Base-by-base conservation (phyloP, 2,113 vertebrate genomes). In the Myotis brandtii region DNA sequence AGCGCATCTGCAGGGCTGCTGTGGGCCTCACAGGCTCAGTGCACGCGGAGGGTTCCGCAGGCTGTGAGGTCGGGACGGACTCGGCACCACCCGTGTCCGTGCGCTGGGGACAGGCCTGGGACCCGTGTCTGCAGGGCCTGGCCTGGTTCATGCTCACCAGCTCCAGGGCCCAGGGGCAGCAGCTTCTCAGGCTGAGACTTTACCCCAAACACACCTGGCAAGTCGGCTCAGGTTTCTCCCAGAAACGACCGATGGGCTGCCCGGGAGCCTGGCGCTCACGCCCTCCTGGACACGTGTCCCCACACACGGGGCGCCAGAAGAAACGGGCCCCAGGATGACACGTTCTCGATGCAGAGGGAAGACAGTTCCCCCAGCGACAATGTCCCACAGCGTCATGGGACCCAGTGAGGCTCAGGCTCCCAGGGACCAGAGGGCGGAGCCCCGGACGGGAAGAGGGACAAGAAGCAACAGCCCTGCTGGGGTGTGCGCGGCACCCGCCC, bases 201-300 rank as follows among this genome's bases (percentile, higher is more conserved):
- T 18, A 64, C 10, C 12, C 20, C 9, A 17, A 18, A 21, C 37
- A 54, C 16, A 16, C 50, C 34, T 5, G 21, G n/a, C 20, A 1
- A 1, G 7, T 4, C 2, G 1, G 89, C 89, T 34, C 6, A 1
- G 59, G 48, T 1, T 40, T 18, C 72, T 56, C 21, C 66, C 9
- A 17, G 56, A 4, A 32, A 77, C 18, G 52, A 25, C 37, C 43
- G n/a, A 20, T 1, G 1, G 79, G 79, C 34, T 89, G 62, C 75
- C 46, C 23, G n/a, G 16, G 40, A n/a, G 27, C 32, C 62, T 12
- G 2, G 10, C 0, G 0, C 18, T 32, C 43, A 30, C 0, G 6
- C n/a, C 54, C 12, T 20, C 30, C 7, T 17, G 48, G 40, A 59
- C 46, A 25, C 0, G 0, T 1, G 17, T n/a, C n/a, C n/a, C 40